A percentile compares a stretch with the other conserved stretches of the same genome.
Evolutionary conservation across 1,140 invertebrate species (phyloP).

Genomic region (Drosophila nannoptera): DNA sequence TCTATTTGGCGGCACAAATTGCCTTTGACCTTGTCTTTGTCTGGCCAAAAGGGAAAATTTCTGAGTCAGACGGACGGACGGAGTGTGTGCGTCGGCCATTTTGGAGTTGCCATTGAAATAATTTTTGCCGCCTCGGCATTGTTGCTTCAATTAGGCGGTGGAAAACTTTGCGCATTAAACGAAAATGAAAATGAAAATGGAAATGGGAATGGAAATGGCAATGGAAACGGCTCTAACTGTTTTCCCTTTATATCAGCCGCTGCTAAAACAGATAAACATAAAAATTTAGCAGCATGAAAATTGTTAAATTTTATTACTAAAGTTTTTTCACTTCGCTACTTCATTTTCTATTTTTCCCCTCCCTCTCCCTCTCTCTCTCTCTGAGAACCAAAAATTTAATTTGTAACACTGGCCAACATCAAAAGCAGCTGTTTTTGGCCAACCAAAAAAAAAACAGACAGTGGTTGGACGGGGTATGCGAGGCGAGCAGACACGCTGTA

Average conservation of each 20-base stretch:
- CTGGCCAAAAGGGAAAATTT: constrained; percentile 16
- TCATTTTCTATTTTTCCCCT: no score
- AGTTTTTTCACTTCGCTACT: constrained; percentile 35
- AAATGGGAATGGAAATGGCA: constrained; percentile 44
- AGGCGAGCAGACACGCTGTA: constrained; percentile 18
- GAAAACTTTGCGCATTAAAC: constrained; percentile 66
- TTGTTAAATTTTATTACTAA: constrained; percentile 75
- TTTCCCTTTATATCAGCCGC: constrained; percentile 11
- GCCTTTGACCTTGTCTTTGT: constrained; percentile 64
- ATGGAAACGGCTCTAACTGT: constrained; percentile 38
- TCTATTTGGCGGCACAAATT: constrained; percentile 67
- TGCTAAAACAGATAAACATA: constrained; percentile 66
- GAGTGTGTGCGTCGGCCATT: constrained; percentile 30
- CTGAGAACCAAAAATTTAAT: constrained; percentile 59
- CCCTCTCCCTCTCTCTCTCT: constrained; percentile 12
- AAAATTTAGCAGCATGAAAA: constrained; percentile 69
- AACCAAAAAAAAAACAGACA: no score
- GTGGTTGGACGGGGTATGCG: constrained; percentile 1
- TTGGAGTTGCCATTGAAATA: constrained; percentile 57
- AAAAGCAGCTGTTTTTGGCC: constrained; percentile 67
- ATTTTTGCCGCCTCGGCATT: constrained; percentile 69
- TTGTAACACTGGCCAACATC: constrained; percentile 64
- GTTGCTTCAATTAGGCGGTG: constrained; percentile 56
- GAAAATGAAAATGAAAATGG: constrained; percentile 56
- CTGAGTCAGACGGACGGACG: constrained; percentile 5